Base-by-base conservation (phyloP, 2,888 invertebrate genomes). In the Rhimphoctona megacephalus region DNA sequence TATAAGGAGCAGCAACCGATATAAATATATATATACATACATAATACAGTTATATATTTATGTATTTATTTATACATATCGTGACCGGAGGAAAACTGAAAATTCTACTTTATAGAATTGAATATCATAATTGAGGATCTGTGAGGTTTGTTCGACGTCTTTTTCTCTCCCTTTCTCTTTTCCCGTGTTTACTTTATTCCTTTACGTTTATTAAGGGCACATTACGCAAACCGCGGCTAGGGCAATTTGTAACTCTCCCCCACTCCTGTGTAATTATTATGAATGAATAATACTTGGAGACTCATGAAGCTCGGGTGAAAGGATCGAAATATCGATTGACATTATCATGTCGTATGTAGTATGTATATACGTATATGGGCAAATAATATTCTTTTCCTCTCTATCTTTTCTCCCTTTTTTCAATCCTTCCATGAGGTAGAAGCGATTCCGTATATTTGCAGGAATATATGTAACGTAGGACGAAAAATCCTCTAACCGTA, bases 401-500 rank as follows among this genome's bases (percentile, higher is more conserved):
- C 2, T 54, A 43, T 33, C 57, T 54, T 69, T 30, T 54, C 7
- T 39, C 36, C 22, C 14, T 76, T 52, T 54, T 33, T 36, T 46
- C 14, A 8, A 19, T 69, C 69, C 19, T 14, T 70, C n/a, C 46
- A 49, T 91, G 93, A 93, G 93, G 92, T 93, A 93, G 92, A 92
- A 89, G 89, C 90, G 91, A 91, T 91, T 92, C 91, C 91, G 91
- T 93, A 92, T 92, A 92, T 92, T 88, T 88, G 88, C 85, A 85
- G 76, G 87, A 70, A 81, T 36, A 84, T 83, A 87, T 83, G 87
- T 89, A 78, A 89, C 85, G 86, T 73, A 69, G 64, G 52, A 74
- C 57, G 72, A 77, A 74, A 64, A 80, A 30, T 61, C 17, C 61
- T 30, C 61, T 30, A 30, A 30, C 17, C 30, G 61, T 30, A 17